These are phyloP conservation scores for Andrena chrysosceles DNA, from an alignment of 2,888 invertebrate species.

Conservation along the genomic window DNA sequence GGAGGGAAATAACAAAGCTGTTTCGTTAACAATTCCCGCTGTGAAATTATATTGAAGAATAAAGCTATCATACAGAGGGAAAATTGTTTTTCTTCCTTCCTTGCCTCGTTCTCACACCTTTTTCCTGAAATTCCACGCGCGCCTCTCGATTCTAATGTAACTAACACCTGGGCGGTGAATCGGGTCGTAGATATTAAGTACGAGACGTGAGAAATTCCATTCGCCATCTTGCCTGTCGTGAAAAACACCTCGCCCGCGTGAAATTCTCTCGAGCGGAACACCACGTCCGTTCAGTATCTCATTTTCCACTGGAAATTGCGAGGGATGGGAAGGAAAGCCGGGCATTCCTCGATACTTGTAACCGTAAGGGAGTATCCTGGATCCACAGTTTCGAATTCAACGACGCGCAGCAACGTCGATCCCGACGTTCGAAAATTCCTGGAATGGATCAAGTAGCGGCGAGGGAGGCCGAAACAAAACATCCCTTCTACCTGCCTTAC, in stretches of 20 bases:
- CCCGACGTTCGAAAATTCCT: conserved; percentile 21
- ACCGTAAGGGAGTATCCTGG: background rate
- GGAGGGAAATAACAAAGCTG: background rate
- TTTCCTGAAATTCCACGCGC: background rate
- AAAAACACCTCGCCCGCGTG: background rate
- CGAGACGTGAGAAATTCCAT: conserved; percentile 4
- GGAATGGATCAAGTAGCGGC: background rate
- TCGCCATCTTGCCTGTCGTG: background rate
- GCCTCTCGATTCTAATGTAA: background rate
- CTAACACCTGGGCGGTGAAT: background rate
- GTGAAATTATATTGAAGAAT: background rate
- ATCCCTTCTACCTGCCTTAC: background rate
- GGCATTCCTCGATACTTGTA: background rate
- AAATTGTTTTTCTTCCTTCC: too few species aligned
- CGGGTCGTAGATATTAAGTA: background rate
- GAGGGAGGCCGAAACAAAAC: background rate
- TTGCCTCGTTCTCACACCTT: too few species aligned
- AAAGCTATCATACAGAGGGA: too few species aligned
- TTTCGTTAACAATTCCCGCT: conserved; percentile 14
- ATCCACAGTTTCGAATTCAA: conserved; percentile 26
- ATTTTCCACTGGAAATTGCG: conserved; percentile 38
- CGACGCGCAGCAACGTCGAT: background rate
- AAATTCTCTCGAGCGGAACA: conserved; percentile 12
- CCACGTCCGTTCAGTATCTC: conserved; percentile 14
- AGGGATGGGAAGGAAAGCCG: background rate